phyloP scores from a whole-genome alignment of 37 sponge, comb jelly and placozoan species.

The Lycopodina hypogea region DNA sequence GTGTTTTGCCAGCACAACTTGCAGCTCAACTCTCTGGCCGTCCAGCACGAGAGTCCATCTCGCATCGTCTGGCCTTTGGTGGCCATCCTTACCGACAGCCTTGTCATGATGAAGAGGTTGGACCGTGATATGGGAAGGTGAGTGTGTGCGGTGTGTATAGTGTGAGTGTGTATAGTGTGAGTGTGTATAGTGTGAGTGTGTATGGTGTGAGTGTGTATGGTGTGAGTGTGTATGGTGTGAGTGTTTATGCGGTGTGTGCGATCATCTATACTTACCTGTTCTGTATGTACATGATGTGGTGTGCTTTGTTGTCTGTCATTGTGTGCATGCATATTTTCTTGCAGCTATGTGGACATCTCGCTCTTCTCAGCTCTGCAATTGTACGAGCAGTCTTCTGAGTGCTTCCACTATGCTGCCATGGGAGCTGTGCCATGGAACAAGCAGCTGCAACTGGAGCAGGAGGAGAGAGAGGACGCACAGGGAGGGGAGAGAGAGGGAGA shows the following conservation, averaged over 20 bases:
- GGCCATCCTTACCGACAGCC: slow-evolving; percentile 70
- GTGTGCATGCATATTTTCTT: neutral
- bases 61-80: slow-evolving; percentile 62
- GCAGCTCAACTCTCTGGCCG: slow-evolving; percentile 24
- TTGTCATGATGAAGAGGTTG: slow-evolving; percentile 75
- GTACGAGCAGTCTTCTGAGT: slow-evolving; percentile 41
- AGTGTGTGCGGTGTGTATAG: neutral
- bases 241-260: neutral
- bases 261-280: too few relatives aligned
- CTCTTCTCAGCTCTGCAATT: slow-evolving; percentile 49
- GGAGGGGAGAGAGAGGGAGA: neutral
- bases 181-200: neutral
- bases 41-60: slow-evolving; percentile 12
- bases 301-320: neutral
- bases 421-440: slow-evolving; percentile 46
- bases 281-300: neutral
- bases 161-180: slow-evolving; percentile 5
- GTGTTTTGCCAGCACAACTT: slow-evolving; percentile 67
- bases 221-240: slow-evolving; percentile 7
- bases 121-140: slow-evolving; percentile 5
- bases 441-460: slow-evolving; percentile 11
- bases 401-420: slow-evolving; percentile 29
- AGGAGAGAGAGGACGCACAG: too few relatives aligned
- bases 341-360: slow-evolving; percentile 32
- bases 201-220: neutral